Base-by-base conservation (phyloP, 2,113 vertebrate genomes). In the Struthidea cinerea region DNA sequence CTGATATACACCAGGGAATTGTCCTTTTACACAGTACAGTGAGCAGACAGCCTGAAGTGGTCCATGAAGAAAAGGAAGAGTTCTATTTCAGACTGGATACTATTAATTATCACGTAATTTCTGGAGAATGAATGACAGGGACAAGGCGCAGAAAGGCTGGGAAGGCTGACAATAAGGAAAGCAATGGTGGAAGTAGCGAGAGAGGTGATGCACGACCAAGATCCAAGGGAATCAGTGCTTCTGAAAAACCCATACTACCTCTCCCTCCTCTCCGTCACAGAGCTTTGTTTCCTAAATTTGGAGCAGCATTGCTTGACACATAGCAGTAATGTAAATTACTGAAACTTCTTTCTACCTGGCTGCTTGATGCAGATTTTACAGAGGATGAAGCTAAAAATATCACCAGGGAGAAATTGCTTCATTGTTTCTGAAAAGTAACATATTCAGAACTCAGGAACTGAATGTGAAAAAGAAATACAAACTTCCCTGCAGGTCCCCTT, bases 281-380 rank as follows among this genome's bases (percentile, higher is more conserved):
- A 91, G 49, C 26, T 82, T 91, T 89, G 21, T 68, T 80, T 91
- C 63, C 44, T 67, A 92, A 65, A 81, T 91, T 86, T 93, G 37
- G 37, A 69, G 11, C 53, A 89, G 32, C 60, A n/a, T 24, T 91
- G 64, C 78, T 78, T 90, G 52, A 46, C 35, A 94, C 8, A 44
- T 12, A 84, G 67, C 44, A 67, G 67, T 86, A 82, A 88, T 73
- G 53, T 67, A 93, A 93, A 84, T 94, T 84, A 90, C 75, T 55
- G 49, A 63, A 47, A 50, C 65, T 84, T 93, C 57, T 91, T 81
- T 64, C 64, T 84, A 65, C 37, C 44, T 91, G 52, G 26, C 46
- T 91, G 33, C 59, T 83, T 18, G 21, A 63, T 80, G 63, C 12
- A 61, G 84, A 84, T 96, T 96, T 96, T 93, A 85, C 85, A 80